phyloP scores from a whole-genome alignment of 2,888 invertebrate species.

The Drosophila dives region DNA sequence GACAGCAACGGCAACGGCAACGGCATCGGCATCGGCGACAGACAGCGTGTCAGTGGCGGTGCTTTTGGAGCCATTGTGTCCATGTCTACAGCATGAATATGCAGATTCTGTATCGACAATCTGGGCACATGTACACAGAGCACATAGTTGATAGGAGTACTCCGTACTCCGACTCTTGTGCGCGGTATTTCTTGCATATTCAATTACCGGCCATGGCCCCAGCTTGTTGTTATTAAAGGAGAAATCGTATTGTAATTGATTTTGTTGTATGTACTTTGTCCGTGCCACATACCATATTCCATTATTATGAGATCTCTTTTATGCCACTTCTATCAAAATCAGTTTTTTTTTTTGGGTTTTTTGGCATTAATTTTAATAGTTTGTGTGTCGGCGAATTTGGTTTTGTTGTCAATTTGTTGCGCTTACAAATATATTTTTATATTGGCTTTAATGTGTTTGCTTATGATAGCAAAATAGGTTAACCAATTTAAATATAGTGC shows the following conservation, averaged over 20 bases:
- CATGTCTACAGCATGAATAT: constrained; percentile 74
- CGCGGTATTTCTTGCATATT: constrained; percentile 54
- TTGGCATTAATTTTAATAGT: constrained; percentile 59
- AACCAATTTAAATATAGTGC: constrained; percentile 8
- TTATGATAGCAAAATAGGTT: constrained; percentile 2
- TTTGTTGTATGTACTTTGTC: constrained; percentile 56
- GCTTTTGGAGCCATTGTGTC: constrained; percentile 70
- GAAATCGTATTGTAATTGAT: constrained; percentile 76
- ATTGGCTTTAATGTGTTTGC: constrained; percentile 14
- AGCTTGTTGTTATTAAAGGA: constrained; percentile 63
- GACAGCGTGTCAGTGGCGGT: constrained; percentile 77
- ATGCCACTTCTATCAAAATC: constrained; percentile 47
- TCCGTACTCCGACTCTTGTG: constrained; percentile 33
- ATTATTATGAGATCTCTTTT: constrained; percentile 60
- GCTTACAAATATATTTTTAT: constrained; percentile 38
- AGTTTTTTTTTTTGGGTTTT: constrained; percentile 11
- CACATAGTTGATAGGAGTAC: constrained; percentile 20
- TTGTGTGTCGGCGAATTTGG: constrained; percentile 55
- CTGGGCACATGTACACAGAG: constrained; percentile 37
- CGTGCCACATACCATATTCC: constrained; percentile 39
- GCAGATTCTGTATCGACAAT: constrained; percentile 68
- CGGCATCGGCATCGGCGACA: constrained; percentile 49
- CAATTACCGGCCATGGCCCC: constrained; percentile 65
- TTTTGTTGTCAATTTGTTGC: constrained; percentile 53
- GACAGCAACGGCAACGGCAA: constrained; percentile 4